Evolutionary conservation across 2,888 invertebrate species (phyloP).

Genomic region (Sepioteuthis lessoniana): DNA sequence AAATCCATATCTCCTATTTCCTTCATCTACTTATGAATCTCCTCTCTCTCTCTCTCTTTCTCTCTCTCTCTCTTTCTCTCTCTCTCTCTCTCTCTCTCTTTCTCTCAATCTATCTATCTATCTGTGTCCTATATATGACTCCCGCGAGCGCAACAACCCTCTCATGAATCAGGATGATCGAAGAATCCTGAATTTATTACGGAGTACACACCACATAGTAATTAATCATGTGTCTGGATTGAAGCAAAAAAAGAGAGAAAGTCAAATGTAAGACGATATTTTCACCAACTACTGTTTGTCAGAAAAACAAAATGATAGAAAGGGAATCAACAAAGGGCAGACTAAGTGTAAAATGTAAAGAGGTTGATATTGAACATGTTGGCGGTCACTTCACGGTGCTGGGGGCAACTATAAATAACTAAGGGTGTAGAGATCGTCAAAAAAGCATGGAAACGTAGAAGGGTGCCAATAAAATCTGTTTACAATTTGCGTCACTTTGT

Average conservation of each 20-base stretch:
- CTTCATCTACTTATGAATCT: too few relatives aligned
- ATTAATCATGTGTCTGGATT: conserved; percentile 33
- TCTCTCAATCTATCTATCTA: too few relatives aligned
- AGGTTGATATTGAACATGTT: conserved; percentile 1
- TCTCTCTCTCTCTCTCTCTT: too few relatives aligned
- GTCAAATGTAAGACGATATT: conserved; percentile 6
- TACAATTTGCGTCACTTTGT: conserved; percentile 33
- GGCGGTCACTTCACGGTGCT: background rate
- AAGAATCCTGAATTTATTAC: background rate
- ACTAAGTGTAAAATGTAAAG: background rate
- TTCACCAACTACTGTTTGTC: background rate
- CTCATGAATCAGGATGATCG: background rate
- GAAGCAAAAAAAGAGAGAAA: background rate
- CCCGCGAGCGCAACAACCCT: background rate
- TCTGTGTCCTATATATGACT: background rate
- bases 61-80: too few relatives aligned
- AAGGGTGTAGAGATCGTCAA: background rate
- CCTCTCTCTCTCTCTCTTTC: too few relatives aligned
- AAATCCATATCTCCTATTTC: too few relatives aligned
- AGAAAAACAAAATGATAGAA: background rate
- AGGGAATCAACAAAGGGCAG: too few relatives aligned
- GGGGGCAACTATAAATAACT: conserved; percentile 33
- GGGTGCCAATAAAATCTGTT: conserved; percentile 33
- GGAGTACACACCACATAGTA: background rate
- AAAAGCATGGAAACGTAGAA: background rate